Conservation (phyloP, 2,797 vertebrate genomes). For the Sphaeramia orbicularis region DNA sequence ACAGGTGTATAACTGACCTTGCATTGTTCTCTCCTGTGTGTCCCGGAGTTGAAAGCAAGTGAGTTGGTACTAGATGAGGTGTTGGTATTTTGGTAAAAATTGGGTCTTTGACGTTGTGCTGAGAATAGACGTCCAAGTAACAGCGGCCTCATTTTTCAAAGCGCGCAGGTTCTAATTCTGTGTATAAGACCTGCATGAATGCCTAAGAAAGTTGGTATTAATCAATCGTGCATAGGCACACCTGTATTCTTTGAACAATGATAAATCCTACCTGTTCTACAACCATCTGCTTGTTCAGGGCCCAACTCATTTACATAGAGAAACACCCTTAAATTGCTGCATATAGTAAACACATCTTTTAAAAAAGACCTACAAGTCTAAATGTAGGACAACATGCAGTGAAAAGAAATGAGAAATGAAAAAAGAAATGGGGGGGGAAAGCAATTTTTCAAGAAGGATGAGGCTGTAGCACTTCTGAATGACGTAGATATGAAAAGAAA, state of each 20-base stretch:
- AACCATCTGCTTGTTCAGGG: slow-evolving; percentile 43
- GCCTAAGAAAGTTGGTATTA: slow-evolving; percentile 29
- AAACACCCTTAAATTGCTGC: slow-evolving; percentile 23
- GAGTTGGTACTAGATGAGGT: slow-evolving; percentile 3
- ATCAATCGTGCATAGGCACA: slow-evolving; percentile 35
- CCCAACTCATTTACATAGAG: slow-evolving; percentile 12
- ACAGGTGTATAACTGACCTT: slow-evolving; percentile 5
- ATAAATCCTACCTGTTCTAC: slow-evolving; percentile 30
- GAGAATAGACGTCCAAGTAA: slow-evolving; percentile 45
- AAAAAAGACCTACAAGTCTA: slow-evolving; percentile 11
- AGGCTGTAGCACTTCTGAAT: slow-evolving; percentile 3
- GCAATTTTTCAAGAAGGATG: slow-evolving; percentile 10
- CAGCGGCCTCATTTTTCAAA: slow-evolving; percentile 50
- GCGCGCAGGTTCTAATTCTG: slow-evolving; percentile 35
- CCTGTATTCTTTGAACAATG: slow-evolving; percentile 37
- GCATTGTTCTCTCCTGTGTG: slow-evolving; percentile 7
- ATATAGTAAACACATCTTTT: slow-evolving; percentile 10
- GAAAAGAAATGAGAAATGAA: too few species aligned
- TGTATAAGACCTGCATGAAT: slow-evolving; percentile 28
- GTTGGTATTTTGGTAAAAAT: slow-evolving; percentile 37
- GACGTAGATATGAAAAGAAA: neutral
- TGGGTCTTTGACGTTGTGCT: slow-evolving; percentile 31
- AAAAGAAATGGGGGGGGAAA: too few species aligned
- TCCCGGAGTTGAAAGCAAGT: slow-evolving; percentile 6
- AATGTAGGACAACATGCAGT: slow-evolving; percentile 35